Evolutionary conservation across 2,888 invertebrate species (phyloP).

Genomic region (Hypselothyrea guttata): DNA sequence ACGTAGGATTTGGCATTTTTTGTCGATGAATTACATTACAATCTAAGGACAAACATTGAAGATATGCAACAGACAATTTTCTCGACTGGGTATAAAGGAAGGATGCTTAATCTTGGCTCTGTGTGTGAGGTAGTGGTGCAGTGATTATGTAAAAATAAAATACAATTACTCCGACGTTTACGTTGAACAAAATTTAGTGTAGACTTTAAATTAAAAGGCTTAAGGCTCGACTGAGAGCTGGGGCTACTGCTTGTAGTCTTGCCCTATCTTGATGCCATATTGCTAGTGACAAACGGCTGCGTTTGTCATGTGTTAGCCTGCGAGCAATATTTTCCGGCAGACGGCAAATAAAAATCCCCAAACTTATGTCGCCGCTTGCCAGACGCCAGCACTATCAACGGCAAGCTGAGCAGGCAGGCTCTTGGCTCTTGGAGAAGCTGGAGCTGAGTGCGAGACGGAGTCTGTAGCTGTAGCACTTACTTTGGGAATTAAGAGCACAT

Average conservation of each 20-base stretch:
- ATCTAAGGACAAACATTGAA: no score
- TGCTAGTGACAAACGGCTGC: constrained; percentile 74
- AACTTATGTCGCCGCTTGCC: constrained; percentile 70
- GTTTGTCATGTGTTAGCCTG: constrained; percentile 77
- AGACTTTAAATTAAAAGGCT: constrained; percentile 51
- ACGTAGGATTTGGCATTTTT: no score
- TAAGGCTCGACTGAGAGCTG: constrained; percentile 8
- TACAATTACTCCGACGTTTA: no score
- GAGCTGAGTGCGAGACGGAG: constrained; percentile 23
- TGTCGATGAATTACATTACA: no score
- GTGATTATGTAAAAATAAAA: no score
- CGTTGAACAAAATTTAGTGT: no score
- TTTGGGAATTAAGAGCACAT: constrained; percentile 74
- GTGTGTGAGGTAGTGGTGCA: no score
- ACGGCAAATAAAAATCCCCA: constrained; percentile 77
- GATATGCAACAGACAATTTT: no score
- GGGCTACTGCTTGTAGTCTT: not conserved
- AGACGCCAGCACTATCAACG: constrained; percentile 40
- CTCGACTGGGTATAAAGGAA: no score
- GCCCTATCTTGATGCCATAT: constrained; percentile 35
- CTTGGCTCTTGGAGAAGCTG: not conserved
- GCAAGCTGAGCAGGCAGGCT: constrained; percentile 6
- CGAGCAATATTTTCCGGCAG: constrained; percentile 72
- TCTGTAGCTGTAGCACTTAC: constrained; percentile 35
- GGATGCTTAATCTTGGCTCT: no score